Base-by-base conservation (phyloP, 2,113 vertebrate genomes). In the Engystomops pustulosus region DNA sequence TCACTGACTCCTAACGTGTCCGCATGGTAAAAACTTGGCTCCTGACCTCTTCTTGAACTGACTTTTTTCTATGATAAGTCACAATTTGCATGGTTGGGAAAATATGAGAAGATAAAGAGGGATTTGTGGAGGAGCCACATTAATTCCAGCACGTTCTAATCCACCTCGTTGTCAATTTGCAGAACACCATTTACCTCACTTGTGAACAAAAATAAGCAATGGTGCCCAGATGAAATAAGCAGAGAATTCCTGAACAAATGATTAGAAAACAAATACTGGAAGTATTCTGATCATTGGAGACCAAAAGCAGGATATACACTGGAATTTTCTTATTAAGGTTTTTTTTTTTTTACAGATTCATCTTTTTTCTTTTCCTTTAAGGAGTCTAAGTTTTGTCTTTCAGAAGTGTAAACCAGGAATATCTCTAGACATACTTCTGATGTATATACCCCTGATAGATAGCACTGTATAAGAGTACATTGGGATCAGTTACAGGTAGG, bases 261-360 rank as follows among this genome's bases (percentile, higher is more conserved):
- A 45, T 80, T 36, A 45, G 60, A 80, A 62, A 65, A 79, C 55
- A 79, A 58, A 78, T 53, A 78, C n/a, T 78, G 75, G 47, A 60
- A 78, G 51, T 60, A 78, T 60, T 60, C 18, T 51, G 18, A 78
- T 60, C 10, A 41, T 20, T 5, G 20, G 23, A 60, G 75, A 41
- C 27, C 38, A 10, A 23, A 38, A 36, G 3, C 30, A 76, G 17
- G 32, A 77, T 36, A 38, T 14, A 4, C 2, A 0, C 11, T 41
- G 51, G 75, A 74, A 74, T 74, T 47, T 74, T 15, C 14, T 27
- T 30, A 45, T 30, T 72, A 47, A 27, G 25, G n/a, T 18, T 18
- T 71, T 49, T 32, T 4, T 11, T 18, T 18, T 71, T 49, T 32
- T 4, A 72, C 23, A 49, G 14, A 45, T 45, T 27, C 6, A 45